Percentiles rank a stretch among this genome's conserved stretches.
These are phyloP conservation scores for Chloroceryle inda DNA, from an alignment of 2,797 vertebrate species.

Conservation along the genomic window DNA sequence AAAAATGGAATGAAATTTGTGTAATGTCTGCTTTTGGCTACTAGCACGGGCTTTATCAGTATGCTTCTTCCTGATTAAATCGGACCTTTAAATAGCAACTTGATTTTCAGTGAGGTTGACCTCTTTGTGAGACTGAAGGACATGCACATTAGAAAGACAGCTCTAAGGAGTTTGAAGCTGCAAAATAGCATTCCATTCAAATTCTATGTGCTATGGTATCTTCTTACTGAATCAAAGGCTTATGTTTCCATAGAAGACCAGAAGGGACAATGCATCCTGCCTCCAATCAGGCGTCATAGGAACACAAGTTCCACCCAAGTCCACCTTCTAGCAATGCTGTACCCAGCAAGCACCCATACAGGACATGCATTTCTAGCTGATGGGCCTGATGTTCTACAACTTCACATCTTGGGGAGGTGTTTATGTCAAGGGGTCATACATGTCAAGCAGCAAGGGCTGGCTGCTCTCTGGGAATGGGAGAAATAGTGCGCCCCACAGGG, in stretches of 20 bases:
- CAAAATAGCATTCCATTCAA: neutral
- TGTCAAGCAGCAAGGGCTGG: neutral
- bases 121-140: neutral
- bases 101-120: conserved; percentile 8
- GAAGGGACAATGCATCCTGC: neutral
- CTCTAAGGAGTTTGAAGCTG: neutral
- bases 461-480: neutral
- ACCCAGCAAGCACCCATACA: neutral
- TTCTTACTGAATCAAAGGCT: neutral
- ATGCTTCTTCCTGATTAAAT: conserved; percentile 52
- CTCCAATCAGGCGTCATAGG: neutral
- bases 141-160: neutral
- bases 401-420: neutral
- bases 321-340: fast-evolving
- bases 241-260: neutral
- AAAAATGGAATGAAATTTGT: conserved; percentile 68
- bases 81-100: neutral
- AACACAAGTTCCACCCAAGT: neutral
- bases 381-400: neutral
- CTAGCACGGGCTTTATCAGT: conserved; percentile 12
- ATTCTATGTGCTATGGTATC: neutral
- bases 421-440: neutral
- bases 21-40: conserved; percentile 69
- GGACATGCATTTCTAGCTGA: neutral
- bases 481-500: fast-evolving